Conservation (phyloP, 2,888 invertebrate species). For the Drosophila trichaetosa region DNA sequence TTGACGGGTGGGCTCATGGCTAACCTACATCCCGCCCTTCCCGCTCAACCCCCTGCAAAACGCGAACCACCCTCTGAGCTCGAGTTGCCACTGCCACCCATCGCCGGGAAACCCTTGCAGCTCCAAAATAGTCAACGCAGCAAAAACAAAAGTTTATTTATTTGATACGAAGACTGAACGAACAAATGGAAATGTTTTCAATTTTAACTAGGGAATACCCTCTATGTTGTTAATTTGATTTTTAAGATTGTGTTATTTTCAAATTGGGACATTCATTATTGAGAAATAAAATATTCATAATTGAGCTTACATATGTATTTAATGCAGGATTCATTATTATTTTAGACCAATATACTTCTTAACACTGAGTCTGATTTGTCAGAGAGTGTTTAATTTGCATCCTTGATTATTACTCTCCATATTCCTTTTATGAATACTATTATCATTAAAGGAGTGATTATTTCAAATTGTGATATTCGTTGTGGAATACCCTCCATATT, state of each 20-base stretch:
- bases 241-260: not conserved
- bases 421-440: not conserved
- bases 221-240: not conserved
- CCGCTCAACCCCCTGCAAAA: not conserved
- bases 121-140: conserved; percentile 55
- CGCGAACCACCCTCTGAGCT: not conserved
- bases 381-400: not conserved
- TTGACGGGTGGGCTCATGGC: conserved; percentile 36
- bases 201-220: conserved; percentile 26
- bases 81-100: not conserved
- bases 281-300: not conserved
- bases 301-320: not conserved
- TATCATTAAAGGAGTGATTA: not conserved
- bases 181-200: conserved; percentile 5
- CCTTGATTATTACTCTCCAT: not conserved
- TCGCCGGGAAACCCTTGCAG: not conserved
- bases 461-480: not conserved
- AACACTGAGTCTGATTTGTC: not conserved
- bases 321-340: not conserved
- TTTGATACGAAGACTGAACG: conserved; percentile 32
- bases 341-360: not conserved
- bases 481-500: not conserved
- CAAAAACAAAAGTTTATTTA: conserved; percentile 63
- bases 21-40: not conserved
- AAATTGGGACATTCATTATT: not conserved